A percentile compares a stretch with the other conserved stretches of the same genome.
These are phyloP conservation scores for Caenorhabditis sinica DNA, from an alignment of 2,888 invertebrate species.

Conservation along the genomic window DNA sequence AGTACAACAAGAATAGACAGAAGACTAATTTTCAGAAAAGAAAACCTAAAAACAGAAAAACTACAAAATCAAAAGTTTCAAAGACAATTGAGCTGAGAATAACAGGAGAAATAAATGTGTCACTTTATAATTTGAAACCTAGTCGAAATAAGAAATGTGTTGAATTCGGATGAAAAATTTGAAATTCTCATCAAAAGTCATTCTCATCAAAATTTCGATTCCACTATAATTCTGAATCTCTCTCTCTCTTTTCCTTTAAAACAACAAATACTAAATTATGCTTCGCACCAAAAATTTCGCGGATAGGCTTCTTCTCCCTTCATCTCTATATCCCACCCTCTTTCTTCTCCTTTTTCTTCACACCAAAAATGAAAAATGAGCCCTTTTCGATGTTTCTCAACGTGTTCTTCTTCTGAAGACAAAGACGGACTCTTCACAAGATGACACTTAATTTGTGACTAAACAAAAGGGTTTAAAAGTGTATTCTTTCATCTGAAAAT, in stretches of 20 bases:
- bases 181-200: conserved; percentile 6
- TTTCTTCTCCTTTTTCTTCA: conserved; percentile 25
- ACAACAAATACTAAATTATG: conserved; percentile 61
- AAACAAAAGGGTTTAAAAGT: conserved; percentile 24
- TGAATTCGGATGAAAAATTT: conserved; percentile 22
- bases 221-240: conserved; percentile 2
- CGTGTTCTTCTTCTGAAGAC: conserved; percentile 5
- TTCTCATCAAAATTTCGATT: conserved; percentile 23
- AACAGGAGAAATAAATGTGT: too few species aligned
- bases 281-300: conserved; percentile 30
- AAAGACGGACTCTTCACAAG: conserved; percentile 7
- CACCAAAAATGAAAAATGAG: conserved; percentile 62
- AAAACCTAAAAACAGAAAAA: neutral
- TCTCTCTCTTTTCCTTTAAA: conserved; percentile 26
- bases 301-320: conserved; percentile 36
- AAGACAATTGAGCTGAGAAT: too few species aligned
- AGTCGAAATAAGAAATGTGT: neutral
- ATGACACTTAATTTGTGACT: conserved; percentile 55
- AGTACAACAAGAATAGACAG: too few species aligned
- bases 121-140: neutral
- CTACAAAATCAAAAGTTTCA: too few species aligned
- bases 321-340: conserved; percentile 4
- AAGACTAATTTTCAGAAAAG: too few species aligned
- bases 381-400: conserved; percentile 12
- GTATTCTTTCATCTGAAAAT: conserved; percentile 43